Evolutionary conservation across 2,797 vertebrate species (phyloP).

Genomic region (Poeciliopsis paucimaculata): DNA sequence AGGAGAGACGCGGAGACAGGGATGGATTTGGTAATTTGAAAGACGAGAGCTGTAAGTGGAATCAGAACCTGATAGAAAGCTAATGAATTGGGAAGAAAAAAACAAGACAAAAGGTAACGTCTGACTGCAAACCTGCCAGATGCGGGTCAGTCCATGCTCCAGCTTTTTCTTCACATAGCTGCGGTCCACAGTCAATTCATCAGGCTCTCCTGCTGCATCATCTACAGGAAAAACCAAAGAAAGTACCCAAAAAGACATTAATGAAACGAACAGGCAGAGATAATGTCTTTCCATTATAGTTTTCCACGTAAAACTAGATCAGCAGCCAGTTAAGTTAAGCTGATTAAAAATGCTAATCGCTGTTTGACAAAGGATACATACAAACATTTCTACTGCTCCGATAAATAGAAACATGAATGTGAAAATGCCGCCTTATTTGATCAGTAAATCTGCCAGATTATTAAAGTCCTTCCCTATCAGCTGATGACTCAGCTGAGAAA

Average conservation of each 20-base stretch:
- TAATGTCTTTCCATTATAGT: constrained; percentile 15
- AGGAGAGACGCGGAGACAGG: constrained; percentile 8
- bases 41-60: not conserved
- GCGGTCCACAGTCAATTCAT: constrained; percentile 90
- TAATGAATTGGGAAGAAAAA: not conserved
- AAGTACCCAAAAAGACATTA: constrained; percentile 14
- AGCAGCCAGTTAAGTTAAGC: not conserved
- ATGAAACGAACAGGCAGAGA: not conserved
- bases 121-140: constrained; percentile 91
- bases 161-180: constrained; percentile 97
- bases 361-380: not conserved
- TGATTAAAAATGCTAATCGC: not conserved
- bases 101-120: not conserved
- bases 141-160: constrained; percentile 94
- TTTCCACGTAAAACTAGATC: constrained; percentile 4
- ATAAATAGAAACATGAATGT: constrained; percentile 2
- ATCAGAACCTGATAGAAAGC: not conserved
- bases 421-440: not conserved
- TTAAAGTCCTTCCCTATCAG: constrained; percentile 15
- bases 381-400: not conserved
- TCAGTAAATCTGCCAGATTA: not conserved
- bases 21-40: not conserved
- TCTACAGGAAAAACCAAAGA: constrained; percentile 71
- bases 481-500: constrained; percentile 5
- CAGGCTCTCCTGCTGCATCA: constrained; percentile 77